Conservation (phyloP, 2,888 invertebrate genomes). For the Drosophila neutralis region DNA sequence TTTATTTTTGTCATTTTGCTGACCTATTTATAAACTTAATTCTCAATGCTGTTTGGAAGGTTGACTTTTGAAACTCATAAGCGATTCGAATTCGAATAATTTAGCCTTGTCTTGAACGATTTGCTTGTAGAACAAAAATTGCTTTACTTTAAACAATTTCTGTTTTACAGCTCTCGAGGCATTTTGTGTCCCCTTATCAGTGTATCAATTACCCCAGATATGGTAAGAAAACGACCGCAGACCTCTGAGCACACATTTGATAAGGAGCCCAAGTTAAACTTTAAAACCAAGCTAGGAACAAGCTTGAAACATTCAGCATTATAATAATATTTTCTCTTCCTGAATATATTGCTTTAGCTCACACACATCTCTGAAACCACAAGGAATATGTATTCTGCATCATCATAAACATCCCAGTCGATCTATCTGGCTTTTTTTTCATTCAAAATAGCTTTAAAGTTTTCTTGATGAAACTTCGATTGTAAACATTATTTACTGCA, state of each 20-base stretch:
- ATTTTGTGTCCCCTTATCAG: conserved; percentile 49
- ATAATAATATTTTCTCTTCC: neutral
- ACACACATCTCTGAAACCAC: neutral
- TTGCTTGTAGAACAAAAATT: neutral
- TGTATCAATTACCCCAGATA: conserved; percentile 66
- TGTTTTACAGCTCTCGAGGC: conserved; percentile 6
- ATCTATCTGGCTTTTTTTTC: neutral
- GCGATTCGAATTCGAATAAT: neutral
- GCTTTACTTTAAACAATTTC: neutral
- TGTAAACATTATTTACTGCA: neutral
- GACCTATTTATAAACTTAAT: neutral
- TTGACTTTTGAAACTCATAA: neutral
- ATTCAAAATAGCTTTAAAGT: neutral
- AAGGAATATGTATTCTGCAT: neutral
- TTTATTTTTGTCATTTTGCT: neutral
- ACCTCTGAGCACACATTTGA: conserved; percentile 34
- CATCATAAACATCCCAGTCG: neutral
- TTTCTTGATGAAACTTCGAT: neutral
- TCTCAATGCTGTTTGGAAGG: neutral
- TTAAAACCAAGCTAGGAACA: conserved; percentile 2
- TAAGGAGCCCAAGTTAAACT: conserved; percentile 31
- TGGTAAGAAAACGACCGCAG: conserved; percentile 22
- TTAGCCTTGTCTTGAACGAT: neutral
- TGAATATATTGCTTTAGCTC: conserved; percentile 18
- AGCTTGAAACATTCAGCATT: neutral